Percentiles rank a stretch among this genome's conserved stretches.
phyloP scores from a whole-genome alignment of 2,888 invertebrate species.

The Norana najaformis region DNA sequence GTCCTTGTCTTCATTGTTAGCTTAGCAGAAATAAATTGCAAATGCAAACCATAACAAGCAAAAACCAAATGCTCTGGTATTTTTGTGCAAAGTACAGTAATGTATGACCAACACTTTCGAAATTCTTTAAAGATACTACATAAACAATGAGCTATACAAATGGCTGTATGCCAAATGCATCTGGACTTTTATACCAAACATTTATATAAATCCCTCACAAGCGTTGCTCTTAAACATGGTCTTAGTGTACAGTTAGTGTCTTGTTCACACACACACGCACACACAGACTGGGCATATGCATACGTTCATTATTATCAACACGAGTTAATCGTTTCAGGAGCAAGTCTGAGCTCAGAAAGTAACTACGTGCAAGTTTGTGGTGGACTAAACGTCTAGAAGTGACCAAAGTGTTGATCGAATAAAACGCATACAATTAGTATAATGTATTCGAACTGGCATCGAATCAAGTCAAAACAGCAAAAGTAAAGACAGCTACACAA shows the following conservation, averaged over 20 bases:
- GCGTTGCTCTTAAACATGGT: too few relatives aligned
- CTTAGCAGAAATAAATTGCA: not conserved
- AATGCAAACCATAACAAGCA: not conserved
- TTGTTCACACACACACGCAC: not conserved
- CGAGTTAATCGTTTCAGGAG: not conserved
- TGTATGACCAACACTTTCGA: too few relatives aligned
- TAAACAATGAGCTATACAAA: too few relatives aligned
- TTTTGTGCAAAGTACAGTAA: too few relatives aligned
- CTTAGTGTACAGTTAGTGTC: not conserved
- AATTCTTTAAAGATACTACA: too few relatives aligned
- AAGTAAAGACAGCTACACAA: slow-evolving; percentile 13
- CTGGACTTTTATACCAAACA: not conserved
- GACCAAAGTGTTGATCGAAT: not conserved
- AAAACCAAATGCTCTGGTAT: not conserved
- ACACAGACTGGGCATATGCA: too few relatives aligned
- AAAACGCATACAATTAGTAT: not conserved
- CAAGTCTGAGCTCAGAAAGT: not conserved
- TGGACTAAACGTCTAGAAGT: not conserved
- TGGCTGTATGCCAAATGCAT: not conserved
- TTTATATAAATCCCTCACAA: not conserved
- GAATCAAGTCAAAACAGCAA: not conserved
- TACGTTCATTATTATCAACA: not conserved
- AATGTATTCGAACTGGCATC: not conserved
- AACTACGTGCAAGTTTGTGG: not conserved
- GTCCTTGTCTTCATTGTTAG: not conserved